A percentile compares a stretch with the other conserved stretches of the same genome.
Conservation (phyloP, 1,140 invertebrate genomes). For the Lepidotrigona ventralis region DNA sequence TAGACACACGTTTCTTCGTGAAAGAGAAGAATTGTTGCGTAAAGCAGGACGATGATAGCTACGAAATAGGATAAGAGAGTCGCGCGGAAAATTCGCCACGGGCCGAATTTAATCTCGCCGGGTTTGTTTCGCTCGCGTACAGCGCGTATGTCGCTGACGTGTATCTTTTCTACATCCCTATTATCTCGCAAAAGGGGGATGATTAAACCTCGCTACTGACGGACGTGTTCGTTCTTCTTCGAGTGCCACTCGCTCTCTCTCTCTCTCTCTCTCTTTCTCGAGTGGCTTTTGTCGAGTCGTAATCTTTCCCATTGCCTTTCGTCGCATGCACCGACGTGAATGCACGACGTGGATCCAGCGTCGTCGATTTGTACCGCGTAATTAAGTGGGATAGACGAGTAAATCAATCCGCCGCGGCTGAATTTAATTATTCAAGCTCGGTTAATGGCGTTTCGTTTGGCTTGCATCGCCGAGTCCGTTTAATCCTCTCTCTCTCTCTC, state of each 20-base stretch:
- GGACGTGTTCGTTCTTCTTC: constrained; percentile 9
- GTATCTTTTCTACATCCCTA: constrained; percentile 15
- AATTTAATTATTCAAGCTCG: constrained; percentile 27
- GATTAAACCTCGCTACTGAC: constrained; percentile 32
- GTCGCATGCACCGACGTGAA: background rate
- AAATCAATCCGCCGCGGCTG: constrained; percentile 8
- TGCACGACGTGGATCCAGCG: no score
- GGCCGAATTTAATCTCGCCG: background rate
- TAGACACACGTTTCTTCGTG: no score
- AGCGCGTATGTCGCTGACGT: background rate
- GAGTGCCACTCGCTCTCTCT: background rate
- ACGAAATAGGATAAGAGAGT: background rate
- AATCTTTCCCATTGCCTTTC: constrained; percentile 28
- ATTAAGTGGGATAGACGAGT: constrained; percentile 35
- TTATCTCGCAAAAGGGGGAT: constrained; percentile 41
- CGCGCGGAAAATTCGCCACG: background rate
- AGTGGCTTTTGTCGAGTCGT: constrained; percentile 31
- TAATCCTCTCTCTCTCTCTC: background rate
- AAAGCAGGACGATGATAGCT: background rate
- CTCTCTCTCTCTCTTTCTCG: constrained; percentile 5
- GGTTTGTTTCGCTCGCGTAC: background rate
- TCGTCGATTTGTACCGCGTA: background rate
- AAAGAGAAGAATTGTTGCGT: accelerated
- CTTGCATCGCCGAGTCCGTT: background rate
- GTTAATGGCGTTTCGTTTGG: constrained; percentile 13